Percentiles rank a stretch among this genome's conserved stretches.
These are phyloP conservation scores for Neolamprologus tretocephalus DNA, from an alignment of 2,113 vertebrate species.

Conservation along the genomic window DNA sequence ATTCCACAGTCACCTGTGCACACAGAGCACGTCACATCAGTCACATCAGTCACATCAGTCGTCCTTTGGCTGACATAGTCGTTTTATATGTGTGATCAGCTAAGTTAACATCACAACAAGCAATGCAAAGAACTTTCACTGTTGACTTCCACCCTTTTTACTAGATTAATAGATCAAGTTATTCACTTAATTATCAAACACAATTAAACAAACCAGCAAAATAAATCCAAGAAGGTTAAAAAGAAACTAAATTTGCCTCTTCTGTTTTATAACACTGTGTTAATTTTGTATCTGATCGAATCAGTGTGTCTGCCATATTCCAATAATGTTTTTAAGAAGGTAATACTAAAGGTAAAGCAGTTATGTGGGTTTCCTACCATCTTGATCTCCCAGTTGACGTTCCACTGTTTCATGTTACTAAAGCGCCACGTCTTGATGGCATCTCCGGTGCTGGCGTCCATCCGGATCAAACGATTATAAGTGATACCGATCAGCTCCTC, in stretches of 20 bases:
- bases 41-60: neutral
- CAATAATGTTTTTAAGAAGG: neutral
- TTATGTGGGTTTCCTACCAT: conserved; percentile 73
- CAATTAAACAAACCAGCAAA: neutral
- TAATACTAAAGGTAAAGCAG: neutral
- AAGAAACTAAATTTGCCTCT: neutral
- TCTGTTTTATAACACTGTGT: neutral
- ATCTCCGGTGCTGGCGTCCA: conserved; percentile 90
- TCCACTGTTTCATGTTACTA: conserved; percentile 99
- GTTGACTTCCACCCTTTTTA: neutral
- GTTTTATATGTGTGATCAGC: neutral
- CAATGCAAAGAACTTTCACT: neutral
- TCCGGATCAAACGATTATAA: conserved; percentile 94
- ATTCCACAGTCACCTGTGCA: conserved; percentile 91
- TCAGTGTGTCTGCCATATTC: neutral
- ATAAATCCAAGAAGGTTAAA: neutral
- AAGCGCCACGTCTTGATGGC: conserved; percentile 98
- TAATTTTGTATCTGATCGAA: neutral
- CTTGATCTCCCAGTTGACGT: conserved; percentile 99
- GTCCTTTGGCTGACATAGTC: neutral
- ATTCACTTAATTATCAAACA: neutral
- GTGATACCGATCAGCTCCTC: conserved; percentile 97
- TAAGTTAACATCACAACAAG: neutral
- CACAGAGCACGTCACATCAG: neutral
- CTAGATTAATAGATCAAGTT: too few relatives aligned